These are phyloP conservation scores for Megathymus violae DNA, from an alignment of 1,140 invertebrate genomes.

Conservation along the genomic window DNA sequence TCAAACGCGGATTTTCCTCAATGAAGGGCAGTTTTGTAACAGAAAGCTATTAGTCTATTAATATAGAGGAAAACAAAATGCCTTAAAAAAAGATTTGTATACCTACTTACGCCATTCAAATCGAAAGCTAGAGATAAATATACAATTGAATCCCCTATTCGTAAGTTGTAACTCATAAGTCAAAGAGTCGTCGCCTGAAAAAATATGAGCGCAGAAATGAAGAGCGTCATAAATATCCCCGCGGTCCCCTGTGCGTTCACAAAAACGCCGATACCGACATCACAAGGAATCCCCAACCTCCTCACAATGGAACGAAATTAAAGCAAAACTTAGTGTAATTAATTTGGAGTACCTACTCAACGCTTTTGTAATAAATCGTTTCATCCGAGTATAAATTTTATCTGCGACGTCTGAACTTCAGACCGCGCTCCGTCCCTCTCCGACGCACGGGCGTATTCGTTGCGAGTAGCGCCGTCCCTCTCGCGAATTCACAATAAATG, in stretches of 20 bases:
- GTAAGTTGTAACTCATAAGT: conserved; percentile 31
- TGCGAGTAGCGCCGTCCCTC: conserved; percentile 64
- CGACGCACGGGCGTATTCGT: conserved; percentile 53
- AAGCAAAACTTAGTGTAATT: conserved; percentile 81
- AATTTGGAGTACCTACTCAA: conserved; percentile 77
- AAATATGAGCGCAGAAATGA: conserved; percentile 29
- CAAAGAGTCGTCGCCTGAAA: conserved; percentile 32
- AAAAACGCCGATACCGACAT: conserved; percentile 63
- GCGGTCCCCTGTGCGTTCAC: conserved; percentile 47
- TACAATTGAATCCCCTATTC: conserved; percentile 29
- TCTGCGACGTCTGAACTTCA: conserved; percentile 58
- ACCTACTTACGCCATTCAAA: no score
- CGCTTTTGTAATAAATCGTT: conserved; percentile 82
- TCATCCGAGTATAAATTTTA: conserved; percentile 75
- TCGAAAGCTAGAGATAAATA: conserved; percentile 10
- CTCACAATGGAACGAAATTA: conserved; percentile 71
- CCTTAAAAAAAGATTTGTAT: no score
- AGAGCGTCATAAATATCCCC: conserved; percentile 42
- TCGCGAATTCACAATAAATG: conserved; percentile 71
- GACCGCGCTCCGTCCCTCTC: conserved; percentile 54
- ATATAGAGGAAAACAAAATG: no score
- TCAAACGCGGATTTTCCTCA: no score
- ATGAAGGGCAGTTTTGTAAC: no score
- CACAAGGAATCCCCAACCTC: conserved; percentile 50
- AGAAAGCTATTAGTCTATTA: no score